Evolutionary conservation across 2,797 vertebrate genomes (phyloP).

Genomic region (Labeo calbasu): DNA sequence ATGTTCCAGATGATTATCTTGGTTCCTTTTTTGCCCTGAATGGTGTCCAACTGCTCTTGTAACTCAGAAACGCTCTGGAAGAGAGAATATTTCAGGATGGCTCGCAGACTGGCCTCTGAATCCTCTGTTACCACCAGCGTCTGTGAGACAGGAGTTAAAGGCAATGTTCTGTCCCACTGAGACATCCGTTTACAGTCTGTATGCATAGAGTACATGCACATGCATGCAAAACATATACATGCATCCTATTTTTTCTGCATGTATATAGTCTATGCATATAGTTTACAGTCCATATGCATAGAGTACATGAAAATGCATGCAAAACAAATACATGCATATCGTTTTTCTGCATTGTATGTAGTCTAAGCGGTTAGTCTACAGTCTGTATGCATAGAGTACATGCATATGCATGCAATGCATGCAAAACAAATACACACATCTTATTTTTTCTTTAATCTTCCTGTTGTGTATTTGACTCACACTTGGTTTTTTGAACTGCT

Average conservation of each 20-base stretch:
- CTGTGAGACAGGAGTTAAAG: slow-evolving; percentile 68
- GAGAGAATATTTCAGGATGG: slow-evolving; percentile 82
- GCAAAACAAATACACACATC: background rate
- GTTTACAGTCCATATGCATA: too few relatives aligned
- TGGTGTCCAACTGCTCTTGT: slow-evolving; percentile 78
- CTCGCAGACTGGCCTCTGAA: slow-evolving; percentile 82
- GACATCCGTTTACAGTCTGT: background rate
- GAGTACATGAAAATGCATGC: background rate
- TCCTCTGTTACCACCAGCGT: slow-evolving; percentile 83
- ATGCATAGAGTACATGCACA: background rate
- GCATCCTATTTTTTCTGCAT: background rate
- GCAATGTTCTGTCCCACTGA: background rate
- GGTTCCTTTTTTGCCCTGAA: slow-evolving; percentile 84
- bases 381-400: background rate
- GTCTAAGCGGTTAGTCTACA: background rate
- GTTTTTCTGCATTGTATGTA: background rate
- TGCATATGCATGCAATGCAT: background rate
- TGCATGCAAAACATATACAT: background rate
- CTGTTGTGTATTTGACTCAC: background rate
- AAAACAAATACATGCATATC: background rate
- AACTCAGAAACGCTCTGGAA: slow-evolving; percentile 79
- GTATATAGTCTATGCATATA: background rate
- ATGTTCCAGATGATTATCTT: slow-evolving; percentile 87
- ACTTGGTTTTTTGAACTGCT: background rate
- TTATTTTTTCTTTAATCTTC: background rate